Evolutionary conservation across 2,113 vertebrate species (phyloP), one percentile per base, ranked within the genome.

Genomic region (Caranx ignobilis): DNA sequence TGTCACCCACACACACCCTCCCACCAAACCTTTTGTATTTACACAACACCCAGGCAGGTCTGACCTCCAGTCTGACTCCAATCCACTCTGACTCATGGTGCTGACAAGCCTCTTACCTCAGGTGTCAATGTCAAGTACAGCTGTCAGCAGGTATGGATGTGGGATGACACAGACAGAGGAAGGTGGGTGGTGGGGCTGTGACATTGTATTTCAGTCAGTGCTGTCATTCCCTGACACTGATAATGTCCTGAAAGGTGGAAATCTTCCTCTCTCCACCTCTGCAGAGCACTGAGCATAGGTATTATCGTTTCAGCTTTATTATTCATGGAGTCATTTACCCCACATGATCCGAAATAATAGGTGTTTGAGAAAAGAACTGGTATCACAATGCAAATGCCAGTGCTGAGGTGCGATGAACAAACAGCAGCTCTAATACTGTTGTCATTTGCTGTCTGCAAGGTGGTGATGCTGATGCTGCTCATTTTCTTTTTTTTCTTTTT

Each of bases 151-250:
- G 77, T 81, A 69, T 50, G 60, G 43, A 64, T 54, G 75, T 13
- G 21, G 52, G 68, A 75, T 84, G 74, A 80, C 60, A 80, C 57
- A 73, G 70, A 39, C 63, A 84, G 55, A 34, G 60, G 15, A 10
- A 41, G 39, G 21, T 2, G 54, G 34, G 32, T 2, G 8, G 39
- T 5, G 35, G 39, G 47, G 65, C 34, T 19, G 63, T 79, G 79
- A 87, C 82, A 80, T 77, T 85, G 78, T 79, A 63, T 81, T 87
- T 76, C 78, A 88, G 71, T 88, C 81, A 79, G 61, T 7, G 47
- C 73, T 87, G 79, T 78, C 84, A 85, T 9, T 48, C 34, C 39
- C 65, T 78, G 55, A 70, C 67, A 81, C 45, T 65, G 77, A 87
- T 71, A 76, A 52, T 48, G 61, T 67, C 64, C 67, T 50, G 66